A percentile compares a stretch with the other conserved stretches of the same genome.
Evolutionary conservation across 23 tunicate species (phyloP).

Genomic region (Halocynthia aurantium): DNA sequence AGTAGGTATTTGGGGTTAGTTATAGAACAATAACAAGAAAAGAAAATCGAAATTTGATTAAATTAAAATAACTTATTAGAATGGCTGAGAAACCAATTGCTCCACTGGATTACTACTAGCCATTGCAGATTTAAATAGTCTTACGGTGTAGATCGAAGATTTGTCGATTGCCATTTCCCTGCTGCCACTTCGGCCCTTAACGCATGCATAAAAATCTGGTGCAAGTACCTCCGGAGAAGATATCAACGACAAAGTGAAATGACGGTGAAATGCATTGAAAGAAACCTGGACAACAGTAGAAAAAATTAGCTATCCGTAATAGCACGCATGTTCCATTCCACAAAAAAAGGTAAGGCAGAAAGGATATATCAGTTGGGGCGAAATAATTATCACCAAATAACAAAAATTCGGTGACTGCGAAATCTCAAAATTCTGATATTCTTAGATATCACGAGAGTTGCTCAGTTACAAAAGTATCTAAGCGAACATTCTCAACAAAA

Average conservation of each 20-base stretch:
- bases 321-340: not conserved
- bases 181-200: conserved; percentile 11
- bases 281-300: conserved; percentile 44
- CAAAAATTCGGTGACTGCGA: no score
- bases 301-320: not conserved
- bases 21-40: no score
- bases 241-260: conserved; percentile 56
- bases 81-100: not conserved
- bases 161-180: conserved; percentile 41
- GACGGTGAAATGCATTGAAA: conserved; percentile 53
- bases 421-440: no score
- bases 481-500: no score
- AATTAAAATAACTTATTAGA: not conserved
- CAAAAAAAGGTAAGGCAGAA: no score
- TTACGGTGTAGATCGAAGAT: conserved; percentile 38
- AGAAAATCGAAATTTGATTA: not conserved
- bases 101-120: no score
- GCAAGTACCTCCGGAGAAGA: conserved; percentile 62
- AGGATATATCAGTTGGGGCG: no score
- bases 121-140: not conserved
- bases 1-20: no score
- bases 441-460: no score
- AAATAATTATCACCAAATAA: no score
- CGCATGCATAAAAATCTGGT: conserved; percentile 65
- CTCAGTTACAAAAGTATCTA: no score